These are phyloP conservation scores for Andricus grossulariae DNA, from an alignment of 1,140 invertebrate genomes.

Conservation along the genomic window DNA sequence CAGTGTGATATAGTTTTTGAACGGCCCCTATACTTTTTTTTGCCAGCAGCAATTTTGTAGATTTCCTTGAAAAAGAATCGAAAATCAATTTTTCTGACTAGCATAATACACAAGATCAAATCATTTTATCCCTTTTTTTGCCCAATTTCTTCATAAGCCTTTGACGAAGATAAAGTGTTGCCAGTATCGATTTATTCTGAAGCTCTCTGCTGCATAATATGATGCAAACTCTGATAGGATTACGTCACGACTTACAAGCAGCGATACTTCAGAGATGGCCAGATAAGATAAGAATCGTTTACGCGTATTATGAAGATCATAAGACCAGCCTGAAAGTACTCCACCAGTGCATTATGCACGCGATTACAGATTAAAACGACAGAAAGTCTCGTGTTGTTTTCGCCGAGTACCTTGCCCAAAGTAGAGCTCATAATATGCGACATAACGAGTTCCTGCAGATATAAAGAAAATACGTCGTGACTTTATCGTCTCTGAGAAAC, in stretches of 20 bases:
- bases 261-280: not conserved
- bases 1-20: too few relatives aligned
- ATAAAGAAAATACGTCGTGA: constrained; percentile 24
- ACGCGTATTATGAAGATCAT: constrained; percentile 3
- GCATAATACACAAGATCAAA: not conserved
- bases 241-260: not conserved
- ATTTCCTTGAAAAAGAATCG: too few relatives aligned
- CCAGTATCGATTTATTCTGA: constrained; percentile 13
- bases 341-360: constrained; percentile 5
- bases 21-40: too few relatives aligned
- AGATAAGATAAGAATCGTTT: constrained; percentile 24
- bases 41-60: too few relatives aligned
- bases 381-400: constrained; percentile 25
- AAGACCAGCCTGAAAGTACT: constrained; percentile 4
- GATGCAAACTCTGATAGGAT: constrained; percentile 10
- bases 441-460: constrained; percentile 26
- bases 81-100: too few relatives aligned
- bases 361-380: constrained; percentile 22
- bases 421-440: constrained; percentile 26
- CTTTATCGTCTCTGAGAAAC: constrained; percentile 25
- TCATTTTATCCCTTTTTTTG: not conserved
- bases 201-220: not conserved
- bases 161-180: not conserved
- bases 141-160: not conserved
- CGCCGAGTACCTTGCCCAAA: constrained; percentile 12